Base-by-base conservation (phyloP, 2,797 vertebrate species). In the Anas bahamensis region DNA sequence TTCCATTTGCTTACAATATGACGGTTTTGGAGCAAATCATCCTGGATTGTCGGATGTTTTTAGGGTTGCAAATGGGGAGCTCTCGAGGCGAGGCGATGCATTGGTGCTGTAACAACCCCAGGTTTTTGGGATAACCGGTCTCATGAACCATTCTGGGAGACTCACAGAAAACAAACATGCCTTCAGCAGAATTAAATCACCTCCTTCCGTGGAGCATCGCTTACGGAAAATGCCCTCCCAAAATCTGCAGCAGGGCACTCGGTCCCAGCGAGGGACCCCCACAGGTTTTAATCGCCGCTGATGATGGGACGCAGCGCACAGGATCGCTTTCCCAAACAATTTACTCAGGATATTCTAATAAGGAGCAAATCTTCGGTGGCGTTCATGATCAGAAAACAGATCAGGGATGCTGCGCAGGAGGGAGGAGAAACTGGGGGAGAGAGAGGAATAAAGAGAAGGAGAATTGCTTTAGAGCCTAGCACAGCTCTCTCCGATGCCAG, bases 101-200 rank as follows among this genome's bases (percentile, higher is more conserved):
- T 14, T 6, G 83, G n/a, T 2, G 1, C 89, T 46, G 26, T 75
- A 56, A 56, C 55, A 81, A n/a, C 4, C 89, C 72, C 80, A 31
- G 70, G 59, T 75, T 85, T 63, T 63, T 7, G 59, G 73, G 85
- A 87, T 92, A 86, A 93, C 87, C 63, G 29, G 29, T 42, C 79
- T 86, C 73, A 26, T 89, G 78, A 93, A 83, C 80, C 76, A 6
- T 28, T 56, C 59, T 11, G 22, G 31, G 63, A 90, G 19, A 55
- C 28, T 42, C 19, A 31, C 4, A 26, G 85, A 64, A 90, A 93
- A 90, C 80, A 83, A 83, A 86, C 10, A 29, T n/a, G 73, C 81
- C 63, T 92, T 69, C 46, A 80, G 89, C 48, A 81, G 85, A 80
- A 86, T 92, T 74, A 92, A 93, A 81, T 86, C 85, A 84, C 70